Evolutionary conservation across 2,113 vertebrate genomes (phyloP).

Genomic region (Lipophrys pholis): DNA sequence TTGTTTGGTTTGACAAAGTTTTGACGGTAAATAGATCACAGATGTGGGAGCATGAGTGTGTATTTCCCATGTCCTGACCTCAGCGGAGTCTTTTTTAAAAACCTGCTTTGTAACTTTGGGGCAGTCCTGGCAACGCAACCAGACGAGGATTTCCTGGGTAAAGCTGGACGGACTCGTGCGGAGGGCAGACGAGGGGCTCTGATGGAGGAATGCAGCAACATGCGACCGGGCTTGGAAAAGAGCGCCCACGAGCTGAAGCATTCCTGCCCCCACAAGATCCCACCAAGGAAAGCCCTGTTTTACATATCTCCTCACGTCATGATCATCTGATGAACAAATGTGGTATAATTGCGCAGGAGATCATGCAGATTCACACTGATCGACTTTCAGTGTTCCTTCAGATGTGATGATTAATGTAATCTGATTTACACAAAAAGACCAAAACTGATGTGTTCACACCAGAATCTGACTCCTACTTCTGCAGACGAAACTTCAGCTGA

Average conservation of each 20-base stretch:
- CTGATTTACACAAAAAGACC: too few relatives aligned
- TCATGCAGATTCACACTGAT: too few relatives aligned
- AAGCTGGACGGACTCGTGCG: conserved; percentile 21
- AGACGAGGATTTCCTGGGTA: conserved; percentile 66
- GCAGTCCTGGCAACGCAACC: conserved; percentile 14
- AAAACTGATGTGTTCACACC: too few relatives aligned
- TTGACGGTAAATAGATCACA: background rate
- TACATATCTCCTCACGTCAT: too few relatives aligned
- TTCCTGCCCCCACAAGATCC: background rate
- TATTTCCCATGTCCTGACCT: background rate
- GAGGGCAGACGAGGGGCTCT: conserved; percentile 5
- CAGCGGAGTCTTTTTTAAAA: conserved; percentile 12
- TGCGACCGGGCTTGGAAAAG: background rate
- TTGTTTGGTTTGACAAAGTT: conserved; percentile 2
- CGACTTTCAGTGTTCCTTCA: too few relatives aligned
- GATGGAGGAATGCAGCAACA: background rate
- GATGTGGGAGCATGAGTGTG: conserved; percentile 8
- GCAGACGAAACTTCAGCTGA: too few relatives aligned
- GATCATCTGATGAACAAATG: too few relatives aligned
- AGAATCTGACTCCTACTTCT: too few relatives aligned
- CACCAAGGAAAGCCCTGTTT: too few relatives aligned
- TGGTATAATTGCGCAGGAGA: too few relatives aligned
- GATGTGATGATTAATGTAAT: too few relatives aligned
- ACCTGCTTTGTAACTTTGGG: background rate
- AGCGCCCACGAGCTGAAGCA: conserved; percentile 24